Conservation (phyloP, 2,888 invertebrate genomes). For the Itoplectis maculator region DNA sequence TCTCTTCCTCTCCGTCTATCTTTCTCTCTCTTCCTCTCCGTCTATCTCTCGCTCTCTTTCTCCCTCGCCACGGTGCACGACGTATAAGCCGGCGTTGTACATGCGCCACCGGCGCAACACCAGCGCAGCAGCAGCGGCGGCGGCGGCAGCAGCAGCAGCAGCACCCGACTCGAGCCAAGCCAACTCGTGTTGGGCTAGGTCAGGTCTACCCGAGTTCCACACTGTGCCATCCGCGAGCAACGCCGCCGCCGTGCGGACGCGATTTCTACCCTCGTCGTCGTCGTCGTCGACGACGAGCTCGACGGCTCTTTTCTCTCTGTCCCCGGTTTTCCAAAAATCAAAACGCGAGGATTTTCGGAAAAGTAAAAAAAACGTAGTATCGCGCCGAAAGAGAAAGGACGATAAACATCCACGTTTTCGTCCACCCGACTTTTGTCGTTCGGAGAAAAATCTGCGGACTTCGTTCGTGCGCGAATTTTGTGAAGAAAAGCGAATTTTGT, state of each 20-base stretch:
- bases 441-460: neutral
- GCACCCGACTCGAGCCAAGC: conserved; percentile 77
- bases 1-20: neutral
- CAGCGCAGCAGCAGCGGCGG: conserved; percentile 72
- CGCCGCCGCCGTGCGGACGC: conserved; percentile 68
- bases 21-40: conserved; percentile 19
- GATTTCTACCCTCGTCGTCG: conserved; percentile 36
- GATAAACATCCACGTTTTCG: conserved; percentile 4
- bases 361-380: neutral
- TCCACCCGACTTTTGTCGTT: neutral
- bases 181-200: conserved; percentile 84
- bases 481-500: no score
- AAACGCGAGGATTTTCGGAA: neutral
- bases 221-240: conserved; percentile 82
- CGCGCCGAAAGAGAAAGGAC: conserved; percentile 2
- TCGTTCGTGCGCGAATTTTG: no score
- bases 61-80: conserved; percentile 1
- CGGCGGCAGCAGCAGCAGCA: conserved; percentile 1
- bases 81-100: conserved; percentile 44
- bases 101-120: conserved; percentile 76
- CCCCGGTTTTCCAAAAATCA: neutral
- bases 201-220: conserved; percentile 84
- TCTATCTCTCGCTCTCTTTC: neutral
- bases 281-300: conserved; percentile 15
- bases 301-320: no score